Conservation (phyloP, 2,797 vertebrate species). For the Cichlasoma orientale region DNA sequence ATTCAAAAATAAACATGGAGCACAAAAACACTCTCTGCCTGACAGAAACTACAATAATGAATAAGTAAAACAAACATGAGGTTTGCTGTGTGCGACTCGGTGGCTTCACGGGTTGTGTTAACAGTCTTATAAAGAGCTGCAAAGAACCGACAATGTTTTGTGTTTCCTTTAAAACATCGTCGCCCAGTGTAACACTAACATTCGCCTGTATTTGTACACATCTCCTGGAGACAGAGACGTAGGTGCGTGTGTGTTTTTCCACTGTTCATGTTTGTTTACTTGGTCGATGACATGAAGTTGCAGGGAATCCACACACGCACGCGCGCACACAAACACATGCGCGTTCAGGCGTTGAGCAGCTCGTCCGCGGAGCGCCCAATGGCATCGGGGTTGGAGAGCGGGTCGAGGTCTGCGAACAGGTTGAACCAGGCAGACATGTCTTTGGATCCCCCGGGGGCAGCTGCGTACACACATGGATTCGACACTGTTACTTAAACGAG, state of each 20-base stretch:
- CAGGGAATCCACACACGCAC: constrained; percentile 11
- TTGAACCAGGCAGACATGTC: constrained; percentile 86
- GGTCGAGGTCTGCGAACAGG: constrained; percentile 85
- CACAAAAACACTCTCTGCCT: background rate
- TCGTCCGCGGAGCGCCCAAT: constrained; percentile 84
- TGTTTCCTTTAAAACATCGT: background rate
- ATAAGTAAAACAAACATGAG: background rate
- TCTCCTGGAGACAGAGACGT: too few species aligned
- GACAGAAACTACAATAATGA: background rate
- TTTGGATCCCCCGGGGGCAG: constrained; percentile 64
- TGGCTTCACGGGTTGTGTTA: constrained; percentile 15
- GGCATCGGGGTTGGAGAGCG: constrained; percentile 85
- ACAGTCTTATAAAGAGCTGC: constrained; percentile 29
- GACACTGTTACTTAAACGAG: background rate
- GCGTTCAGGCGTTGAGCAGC: constrained; percentile 81
- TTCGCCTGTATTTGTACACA: background rate
- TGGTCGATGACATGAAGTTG: background rate
- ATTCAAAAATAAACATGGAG: constrained; percentile 2
- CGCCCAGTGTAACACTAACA: constrained; percentile 6
- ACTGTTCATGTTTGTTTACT: constrained; percentile 16
- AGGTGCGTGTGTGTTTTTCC: background rate
- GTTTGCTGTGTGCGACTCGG: constrained; percentile 8
- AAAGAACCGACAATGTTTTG: background rate
- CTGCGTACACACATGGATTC: background rate
- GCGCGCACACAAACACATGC: background rate